Conservation (phyloP, 2,113 vertebrate genomes). For the Oxyruncus cristatus region DNA sequence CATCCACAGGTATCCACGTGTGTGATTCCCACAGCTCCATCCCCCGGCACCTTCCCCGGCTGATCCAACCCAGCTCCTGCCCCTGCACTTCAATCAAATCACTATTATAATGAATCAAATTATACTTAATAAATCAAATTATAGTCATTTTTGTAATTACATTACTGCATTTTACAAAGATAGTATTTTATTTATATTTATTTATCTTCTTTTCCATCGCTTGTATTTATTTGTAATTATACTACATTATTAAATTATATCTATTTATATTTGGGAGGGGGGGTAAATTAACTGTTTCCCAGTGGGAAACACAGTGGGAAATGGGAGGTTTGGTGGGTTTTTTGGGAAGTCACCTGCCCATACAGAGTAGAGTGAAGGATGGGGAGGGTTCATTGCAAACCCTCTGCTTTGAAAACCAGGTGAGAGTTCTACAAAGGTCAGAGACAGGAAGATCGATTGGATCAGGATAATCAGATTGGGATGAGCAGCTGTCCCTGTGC, state of each 20-base stretch:
- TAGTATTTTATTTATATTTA: not conserved
- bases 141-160: not conserved
- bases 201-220: not conserved
- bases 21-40: fast-evolving
- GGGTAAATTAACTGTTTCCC: not conserved
- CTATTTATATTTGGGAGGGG: not conserved
- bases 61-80: not conserved
- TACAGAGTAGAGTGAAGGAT: not conserved
- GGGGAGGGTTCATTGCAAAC: fast-evolving
- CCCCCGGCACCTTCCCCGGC: not conserved
- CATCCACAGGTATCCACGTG: fast-evolving
- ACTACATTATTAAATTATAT: not conserved
- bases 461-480: not conserved
- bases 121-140: too few species aligned
- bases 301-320: not conserved
- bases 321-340: not conserved
- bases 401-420: not conserved
- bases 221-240: not conserved
- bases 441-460: not conserved
- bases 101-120: too few species aligned
- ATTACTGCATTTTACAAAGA: not conserved
- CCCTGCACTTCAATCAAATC: not conserved
- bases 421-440: not conserved
- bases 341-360: not conserved
- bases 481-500: not conserved